Percentiles rank a stretch among this genome's conserved stretches.
phyloP scores from a whole-genome alignment of 2,797 vertebrate species.

The Myioborus miniatus region DNA sequence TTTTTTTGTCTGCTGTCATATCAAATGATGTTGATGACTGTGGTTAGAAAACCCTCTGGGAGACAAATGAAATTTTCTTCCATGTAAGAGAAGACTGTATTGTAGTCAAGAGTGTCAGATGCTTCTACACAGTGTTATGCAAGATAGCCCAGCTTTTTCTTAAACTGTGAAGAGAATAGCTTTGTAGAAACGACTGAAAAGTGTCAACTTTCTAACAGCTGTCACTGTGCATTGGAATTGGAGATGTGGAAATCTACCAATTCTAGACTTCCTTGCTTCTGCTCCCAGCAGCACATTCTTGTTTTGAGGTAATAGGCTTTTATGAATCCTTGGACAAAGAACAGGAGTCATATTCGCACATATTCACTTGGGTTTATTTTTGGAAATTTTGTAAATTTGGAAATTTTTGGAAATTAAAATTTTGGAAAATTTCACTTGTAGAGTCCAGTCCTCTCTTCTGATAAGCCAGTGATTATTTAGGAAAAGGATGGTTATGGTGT shows the following conservation, averaged over 20 bases:
- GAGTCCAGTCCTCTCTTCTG: background rate
- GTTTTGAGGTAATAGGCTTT: background rate
- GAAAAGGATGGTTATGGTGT: background rate
- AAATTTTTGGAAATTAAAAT: background rate
- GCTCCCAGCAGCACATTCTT: background rate
- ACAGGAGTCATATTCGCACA: background rate
- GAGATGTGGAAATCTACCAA: background rate
- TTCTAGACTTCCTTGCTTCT: background rate
- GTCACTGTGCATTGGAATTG: background rate
- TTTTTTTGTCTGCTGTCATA: conserved; percentile 9
- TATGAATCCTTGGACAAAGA: background rate
- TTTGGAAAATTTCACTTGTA: background rate
- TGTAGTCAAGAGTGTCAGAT: background rate
- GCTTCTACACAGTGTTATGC: background rate
- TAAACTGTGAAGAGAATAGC: background rate
- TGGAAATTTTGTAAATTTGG: background rate
- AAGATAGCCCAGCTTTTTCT: background rate
- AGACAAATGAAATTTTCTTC: background rate
- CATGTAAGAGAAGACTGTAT: background rate
- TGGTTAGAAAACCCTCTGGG: background rate
- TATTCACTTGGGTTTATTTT: background rate
- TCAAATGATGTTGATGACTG: background rate
- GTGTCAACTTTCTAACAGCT: background rate
- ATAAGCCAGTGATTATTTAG: background rate
- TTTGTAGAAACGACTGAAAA: background rate